Evolutionary conservation across 2,888 invertebrate species (phyloP), one percentile per base, ranked within the genome.

Genomic region (Sminthurides aquaticus): DNA sequence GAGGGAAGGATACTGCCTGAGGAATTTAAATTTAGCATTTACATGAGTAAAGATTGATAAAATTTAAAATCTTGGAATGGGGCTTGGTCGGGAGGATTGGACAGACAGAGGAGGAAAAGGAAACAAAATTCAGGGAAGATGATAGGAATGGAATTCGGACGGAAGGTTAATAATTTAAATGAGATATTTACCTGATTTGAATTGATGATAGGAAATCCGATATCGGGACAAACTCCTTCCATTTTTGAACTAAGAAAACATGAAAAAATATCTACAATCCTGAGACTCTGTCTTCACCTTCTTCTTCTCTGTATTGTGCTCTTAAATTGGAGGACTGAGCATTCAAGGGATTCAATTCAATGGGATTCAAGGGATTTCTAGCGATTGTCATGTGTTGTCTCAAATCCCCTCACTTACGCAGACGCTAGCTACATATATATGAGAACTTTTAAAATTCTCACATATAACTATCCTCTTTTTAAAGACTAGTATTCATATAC

Each of bases 151-250:
- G n/a, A n/a, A n/a, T n/a, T n/a, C n/a, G n/a, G n/a, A n/a, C n/a
- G n/a, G n/a, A n/a, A n/a, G n/a, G n/a, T n/a, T n/a, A n/a, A n/a
- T n/a, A n/a, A n/a, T n/a, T n/a, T n/a, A n/a, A n/a, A n/a, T n/a
- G n/a, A n/a, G n/a, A n/a, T n/a, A n/a, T 27, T 58, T 58, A 58
- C 58, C 58, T 58, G 58, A 58, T 58, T 58, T 43, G 58, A 43
- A 26, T 58, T 58, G 22, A 58, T 34, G 43, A 29, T 43, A 24
- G 26, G 27, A 58, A 34, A 58, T 43, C 58, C 58, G 58, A 58
- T 43, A 58, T 58, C 58, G 58, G 58, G 34, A 58, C 43, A 58
- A 43, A 58, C 34, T 58, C 58, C 58, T 58, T 58, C 58, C 58
- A 58, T 58, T 29, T 58, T 58, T 24, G 27, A 29, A 58, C 43